Base-by-base conservation (phyloP, 2,797 vertebrate genomes). In the Microcaecilia unicolor region DNA sequence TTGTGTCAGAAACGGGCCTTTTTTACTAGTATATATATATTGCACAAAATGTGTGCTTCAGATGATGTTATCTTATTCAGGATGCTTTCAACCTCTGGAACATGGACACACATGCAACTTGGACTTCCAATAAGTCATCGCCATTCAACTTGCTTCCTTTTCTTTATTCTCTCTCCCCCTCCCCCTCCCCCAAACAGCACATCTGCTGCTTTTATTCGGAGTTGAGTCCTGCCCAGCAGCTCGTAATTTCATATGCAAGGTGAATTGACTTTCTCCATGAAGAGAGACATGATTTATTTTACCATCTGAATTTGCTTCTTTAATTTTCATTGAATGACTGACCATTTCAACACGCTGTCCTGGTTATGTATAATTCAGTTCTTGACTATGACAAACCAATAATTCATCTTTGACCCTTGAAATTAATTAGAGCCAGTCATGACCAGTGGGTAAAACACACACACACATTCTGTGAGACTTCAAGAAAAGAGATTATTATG, bases 391-490 rank as follows among this genome's bases (percentile, higher is more conserved):
- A 60, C 52, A 64, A 74, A 74, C 52, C 64, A 70, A 67, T 70
- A 63, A 66, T 68, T 72, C 59, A 70, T 63, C 67, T 55, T 46
- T 72, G 69, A 72, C 64, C 66, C 66, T 62, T 72, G 61, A 74
- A 70, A 74, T 72, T 70, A 72, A 70, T 69, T 68, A 57, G 63
- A 54, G 56, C 43, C 64, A 68, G 62, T 74, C 61, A 66, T 41
- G 58, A 35, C 59, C 60, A 64, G 67, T 69, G 61, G 48, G n/a
- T n/a, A n/a, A n/a, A n/a, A n/a, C n/a, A n/a, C n/a, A 55, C 60
- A 55, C 50, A 51, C 38, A 31, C 43, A 34, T 63, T 52, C 23
- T 44, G 40, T 48, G 29, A 23, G 34, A 55, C 41, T 55, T 44
- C 14, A 40, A 31, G 53, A 46, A 37, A 50, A 44, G 42, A 58